phyloP scores from a whole-genome alignment of 2,888 invertebrate species.

The Cancer borealis region DNA sequence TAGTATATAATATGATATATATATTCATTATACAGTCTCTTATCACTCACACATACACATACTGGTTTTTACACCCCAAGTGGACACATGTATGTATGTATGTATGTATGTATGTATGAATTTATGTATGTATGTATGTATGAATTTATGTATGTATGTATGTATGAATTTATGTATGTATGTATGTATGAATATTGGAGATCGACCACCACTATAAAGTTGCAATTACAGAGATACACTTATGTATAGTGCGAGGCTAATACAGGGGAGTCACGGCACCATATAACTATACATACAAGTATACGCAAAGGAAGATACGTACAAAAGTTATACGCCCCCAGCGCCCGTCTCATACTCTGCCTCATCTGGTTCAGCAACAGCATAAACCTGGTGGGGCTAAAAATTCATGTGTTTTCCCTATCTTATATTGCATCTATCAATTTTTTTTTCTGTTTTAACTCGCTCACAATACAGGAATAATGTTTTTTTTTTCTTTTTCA shows the following conservation, averaged over 20 bases:
- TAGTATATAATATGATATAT: not conserved
- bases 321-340: not conserved
- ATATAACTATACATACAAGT: not conserved
- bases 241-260: constrained; percentile 8
- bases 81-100: constrained; percentile 5
- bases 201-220: not conserved
- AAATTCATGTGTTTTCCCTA: not conserved
- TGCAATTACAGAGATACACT: constrained; percentile 31
- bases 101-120: not conserved
- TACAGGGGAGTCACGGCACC: not conserved
- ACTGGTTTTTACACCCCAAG: not conserved
- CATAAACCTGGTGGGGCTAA: not conserved
- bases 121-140: too few relatives aligned
- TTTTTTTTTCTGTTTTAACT: not conserved
- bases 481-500: not conserved
- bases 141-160: too few relatives aligned
- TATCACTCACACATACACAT: constrained; percentile 1
- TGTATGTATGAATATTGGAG: not conserved
- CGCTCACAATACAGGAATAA: not conserved
- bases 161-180: not conserved
- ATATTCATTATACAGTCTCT: not conserved
- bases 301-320: not conserved
- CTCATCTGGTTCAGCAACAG: not conserved
- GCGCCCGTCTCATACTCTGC: not conserved
- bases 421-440: not conserved